Evolutionary conservation across 2,888 invertebrate genomes (phyloP).

Genomic region (Drosophila heteroneura): DNA sequence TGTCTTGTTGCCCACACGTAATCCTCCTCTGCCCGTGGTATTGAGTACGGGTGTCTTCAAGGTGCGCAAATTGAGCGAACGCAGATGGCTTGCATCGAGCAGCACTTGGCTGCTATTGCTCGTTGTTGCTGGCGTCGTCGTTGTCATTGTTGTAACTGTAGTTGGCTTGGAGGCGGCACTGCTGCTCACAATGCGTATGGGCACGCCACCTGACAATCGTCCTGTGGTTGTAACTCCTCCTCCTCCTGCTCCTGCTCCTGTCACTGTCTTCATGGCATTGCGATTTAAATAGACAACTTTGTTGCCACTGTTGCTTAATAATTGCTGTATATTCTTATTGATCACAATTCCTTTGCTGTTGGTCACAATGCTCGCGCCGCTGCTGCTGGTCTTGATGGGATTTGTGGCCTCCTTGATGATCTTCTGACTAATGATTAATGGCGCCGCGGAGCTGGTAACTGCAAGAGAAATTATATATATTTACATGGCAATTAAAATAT

Average conservation of each 20-base stretch:
- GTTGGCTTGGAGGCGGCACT: constrained; percentile 32
- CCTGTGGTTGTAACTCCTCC: constrained; percentile 54
- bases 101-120: constrained; percentile 38
- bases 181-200: constrained; percentile 60
- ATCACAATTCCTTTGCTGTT: constrained; percentile 73
- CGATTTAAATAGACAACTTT: constrained; percentile 85
- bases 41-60: constrained; percentile 43
- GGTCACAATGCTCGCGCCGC: constrained; percentile 23
- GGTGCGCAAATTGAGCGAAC: constrained; percentile 62
- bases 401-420: constrained; percentile 78
- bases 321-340: constrained; percentile 71
- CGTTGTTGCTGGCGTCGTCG: constrained; percentile 14
- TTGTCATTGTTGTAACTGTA: constrained; percentile 14
- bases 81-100: constrained; percentile 49
- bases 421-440: constrained; percentile 82
- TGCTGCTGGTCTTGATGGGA: constrained; percentile 23
- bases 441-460: constrained; percentile 45
- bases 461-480: background rate
- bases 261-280: constrained; percentile 83
- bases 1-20: constrained; percentile 59
- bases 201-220: constrained; percentile 69
- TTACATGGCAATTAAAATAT: background rate
- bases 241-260: constrained; percentile 48
- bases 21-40: constrained; percentile 18
- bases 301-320: constrained; percentile 67